A percentile compares a stretch with the other conserved stretches of the same genome.
These are phyloP conservation scores for Orchesella cincta DNA, from an alignment of 1,140 invertebrate genomes.

Conservation along the genomic window DNA sequence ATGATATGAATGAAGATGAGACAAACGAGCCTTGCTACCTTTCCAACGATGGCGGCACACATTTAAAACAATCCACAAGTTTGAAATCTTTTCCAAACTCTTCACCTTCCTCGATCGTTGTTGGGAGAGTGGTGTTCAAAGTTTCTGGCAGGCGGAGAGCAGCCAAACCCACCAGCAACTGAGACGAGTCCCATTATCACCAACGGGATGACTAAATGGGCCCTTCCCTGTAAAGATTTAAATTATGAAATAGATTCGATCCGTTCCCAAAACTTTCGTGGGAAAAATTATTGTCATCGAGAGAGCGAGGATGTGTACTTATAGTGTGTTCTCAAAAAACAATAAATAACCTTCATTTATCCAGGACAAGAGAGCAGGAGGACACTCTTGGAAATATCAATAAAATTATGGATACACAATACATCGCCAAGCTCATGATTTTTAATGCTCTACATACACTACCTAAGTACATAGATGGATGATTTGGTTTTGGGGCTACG, in stretches of 20 bases:
- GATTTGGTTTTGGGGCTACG: neutral
- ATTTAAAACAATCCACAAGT: neutral
- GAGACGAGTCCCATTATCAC: conserved; percentile 78
- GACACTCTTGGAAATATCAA: neutral
- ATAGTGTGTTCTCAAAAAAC: too few relatives aligned
- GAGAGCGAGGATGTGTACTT: too few relatives aligned
- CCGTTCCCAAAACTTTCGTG: neutral
- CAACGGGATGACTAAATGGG: conserved; percentile 76
- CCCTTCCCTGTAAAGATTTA: conserved; percentile 67
- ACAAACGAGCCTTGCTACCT: neutral
- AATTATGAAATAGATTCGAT: too few relatives aligned
- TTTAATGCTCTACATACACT: neutral
- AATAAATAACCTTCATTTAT: neutral
- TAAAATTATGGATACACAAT: neutral
- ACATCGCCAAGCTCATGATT: neutral
- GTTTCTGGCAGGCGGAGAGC: conserved; percentile 75
- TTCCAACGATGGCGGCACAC: neutral
- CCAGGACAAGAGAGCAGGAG: neutral
- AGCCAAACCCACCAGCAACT: conserved; percentile 74
- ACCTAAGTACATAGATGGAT: neutral
- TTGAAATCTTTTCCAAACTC: conserved; percentile 81
- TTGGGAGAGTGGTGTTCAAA: conserved; percentile 64
- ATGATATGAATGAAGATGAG: too few relatives aligned
- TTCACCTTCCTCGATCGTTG: conserved; percentile 80
- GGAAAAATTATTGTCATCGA: too few relatives aligned